phyloP scores from a whole-genome alignment of 2,888 invertebrate species.

The Leptopilina drosophilae region DNA sequence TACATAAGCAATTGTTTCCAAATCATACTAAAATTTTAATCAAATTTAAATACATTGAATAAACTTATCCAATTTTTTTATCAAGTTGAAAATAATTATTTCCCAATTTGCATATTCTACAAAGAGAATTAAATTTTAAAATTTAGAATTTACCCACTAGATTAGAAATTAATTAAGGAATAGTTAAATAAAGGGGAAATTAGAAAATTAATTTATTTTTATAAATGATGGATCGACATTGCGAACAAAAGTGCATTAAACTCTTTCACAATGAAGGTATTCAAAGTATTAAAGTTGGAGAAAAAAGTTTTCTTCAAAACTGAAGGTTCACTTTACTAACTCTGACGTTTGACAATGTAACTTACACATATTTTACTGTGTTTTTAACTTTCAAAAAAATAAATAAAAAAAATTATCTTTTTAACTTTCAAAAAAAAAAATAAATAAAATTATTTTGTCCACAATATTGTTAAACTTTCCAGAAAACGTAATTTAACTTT shows the following conservation, averaged over 20 bases:
- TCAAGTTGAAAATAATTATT: too few relatives aligned
- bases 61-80: too few relatives aligned
- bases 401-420: background rate
- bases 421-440: background rate
- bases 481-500: background rate
- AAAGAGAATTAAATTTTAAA: background rate
- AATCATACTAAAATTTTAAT: too few relatives aligned
- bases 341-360: constrained; percentile 11
- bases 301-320: constrained; percentile 8
- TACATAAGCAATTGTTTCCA: too few relatives aligned
- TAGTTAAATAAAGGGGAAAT: background rate
- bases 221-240: background rate
- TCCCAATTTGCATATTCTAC: background rate
- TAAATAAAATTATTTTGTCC: background rate
- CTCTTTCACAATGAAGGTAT: constrained; percentile 2
- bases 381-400: background rate
- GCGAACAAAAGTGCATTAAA: constrained; percentile 3
- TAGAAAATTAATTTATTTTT: background rate
- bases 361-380: background rate
- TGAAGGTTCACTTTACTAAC: constrained; percentile 11
- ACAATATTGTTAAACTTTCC: background rate
- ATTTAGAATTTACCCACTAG: background rate
- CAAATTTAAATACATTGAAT: too few relatives aligned
- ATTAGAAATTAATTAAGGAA: background rate
- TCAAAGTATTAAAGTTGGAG: constrained; percentile 1